Base-by-base conservation (phyloP, 2,113 vertebrate species). In the Grammomys surdaster region DNA sequence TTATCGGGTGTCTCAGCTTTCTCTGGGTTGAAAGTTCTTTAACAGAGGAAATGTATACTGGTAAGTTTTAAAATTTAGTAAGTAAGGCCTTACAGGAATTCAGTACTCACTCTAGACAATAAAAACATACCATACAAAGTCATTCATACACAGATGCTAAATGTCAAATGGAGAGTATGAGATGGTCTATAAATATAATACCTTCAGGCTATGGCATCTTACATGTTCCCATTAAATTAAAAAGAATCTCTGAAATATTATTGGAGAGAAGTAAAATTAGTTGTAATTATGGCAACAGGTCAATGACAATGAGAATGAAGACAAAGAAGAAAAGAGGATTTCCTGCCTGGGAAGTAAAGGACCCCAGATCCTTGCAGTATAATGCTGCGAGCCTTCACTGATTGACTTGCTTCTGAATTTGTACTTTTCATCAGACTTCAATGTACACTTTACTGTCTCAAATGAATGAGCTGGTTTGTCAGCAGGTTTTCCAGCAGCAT, bases 231-330 rank as follows among this genome's bases (percentile, higher is more conserved):
- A 69, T 56, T 93, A 75, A 65, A 91, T 4, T 80, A 63, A 72
- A 91, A 94, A 93, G 3, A 43, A 81, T 36, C n/a, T 76, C 19
- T 84, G 54, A 87, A 87, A 69, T 87, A 91, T 9, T 46, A 69
- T 8, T 60, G 36, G 36, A 58, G 7, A 87, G 28, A 88, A 75
- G 11, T 91, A 33, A 94, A 46, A 92, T 70, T 87, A 31, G 43
- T 26, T 87, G 9, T 5, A 69, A 77, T 89, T 80, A 88, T 4
- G 65, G 0, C 93, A 89, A 90, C 3, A 65, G 4, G 19, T 40
- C 8, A 26, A 87, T 76, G n/a, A 88, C 51, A 92, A 90, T 17
- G 28, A 28, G 60, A 76, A 7, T 70, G 56, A 2, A 46, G 48
- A 89, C 28, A 63, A 78, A 84, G 75, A 33, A 43, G 16, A 77